These are phyloP conservation scores for Xanthia icteritia DNA, from an alignment of 2,888 invertebrate genomes.

Conservation along the genomic window DNA sequence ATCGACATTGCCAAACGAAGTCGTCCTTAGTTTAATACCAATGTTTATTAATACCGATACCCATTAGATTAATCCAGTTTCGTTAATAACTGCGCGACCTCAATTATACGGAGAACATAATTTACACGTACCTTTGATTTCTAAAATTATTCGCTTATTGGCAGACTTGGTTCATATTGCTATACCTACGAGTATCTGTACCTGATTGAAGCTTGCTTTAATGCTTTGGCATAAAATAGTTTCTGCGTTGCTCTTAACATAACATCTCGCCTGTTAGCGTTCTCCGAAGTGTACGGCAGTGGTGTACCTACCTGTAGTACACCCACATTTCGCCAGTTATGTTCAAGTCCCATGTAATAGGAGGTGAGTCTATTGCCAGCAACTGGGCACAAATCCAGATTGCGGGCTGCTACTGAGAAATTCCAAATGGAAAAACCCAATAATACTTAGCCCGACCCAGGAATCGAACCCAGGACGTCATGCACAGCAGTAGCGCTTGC, in stretches of 20 bases:
- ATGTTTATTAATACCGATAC: constrained; percentile 50
- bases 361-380: too few species aligned
- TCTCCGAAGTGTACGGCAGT: not conserved
- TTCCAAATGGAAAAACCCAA: too few species aligned
- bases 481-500: too few species aligned
- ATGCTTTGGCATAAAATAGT: not conserved
- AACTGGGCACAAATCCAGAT: too few species aligned
- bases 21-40: constrained; percentile 49
- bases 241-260: not conserved
- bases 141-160: constrained; percentile 55
- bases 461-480: too few species aligned
- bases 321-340: too few species aligned
- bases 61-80: constrained; percentile 60
- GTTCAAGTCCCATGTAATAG: too few species aligned
- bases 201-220: not conserved
- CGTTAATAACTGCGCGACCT: constrained; percentile 58
- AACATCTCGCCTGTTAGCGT: not conserved
- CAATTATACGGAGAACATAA: constrained; percentile 58
- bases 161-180: constrained; percentile 19
- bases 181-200: not conserved
- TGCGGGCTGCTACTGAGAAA: too few species aligned
- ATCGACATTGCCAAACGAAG: constrained; percentile 23
- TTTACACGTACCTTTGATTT: constrained; percentile 63
- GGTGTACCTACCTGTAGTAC: too few species aligned
- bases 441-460: too few species aligned